Evolutionary conservation across 2,113 vertebrate genomes (phyloP), one percentile per base, ranked within the genome.

Genomic region (Ptilonorhynchus violaceus): DNA sequence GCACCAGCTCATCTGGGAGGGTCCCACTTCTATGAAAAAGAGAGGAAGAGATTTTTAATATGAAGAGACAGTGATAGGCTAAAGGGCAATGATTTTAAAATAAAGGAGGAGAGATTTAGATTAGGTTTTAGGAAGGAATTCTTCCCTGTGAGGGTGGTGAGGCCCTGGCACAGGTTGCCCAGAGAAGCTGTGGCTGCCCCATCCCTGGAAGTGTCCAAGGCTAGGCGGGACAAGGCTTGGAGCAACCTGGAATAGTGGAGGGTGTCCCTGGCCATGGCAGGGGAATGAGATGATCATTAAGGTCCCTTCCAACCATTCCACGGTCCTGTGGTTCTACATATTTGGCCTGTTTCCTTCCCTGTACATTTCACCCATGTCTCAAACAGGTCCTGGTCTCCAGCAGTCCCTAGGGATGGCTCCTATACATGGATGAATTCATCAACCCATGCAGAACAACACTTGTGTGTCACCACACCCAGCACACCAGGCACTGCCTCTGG

Each of bases 221-320:
- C 13, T 30, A 41, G n/a, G 20, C 0, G 41, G 49, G n/a, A 63
- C 0, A 1, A 5, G 15, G 15, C 12, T 77, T 35, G 52, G 41
- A 79, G 13, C n/a, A 88, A 0, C 13, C n/a, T 72, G 58, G 41
- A 8, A 2, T 21, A 31, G 56, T 41, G 49, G 30, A 55, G 79
- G 13, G 19, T 47, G 28, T 28, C 47, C 28, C 33, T 46, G 19
- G 3, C 17, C 15, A 7, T 20, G 15, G n/a, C 28, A 70, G 28
- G 15, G 2, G 8, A 30, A 70, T 1, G 4, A 10, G 15, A 39
- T 28, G 15, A 53, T 19, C 23, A 8, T n/a, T 47, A 6, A 39
- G 13, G 39, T 39, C 8, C 10, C 8, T 70, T 87, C 28, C 33
- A 30, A 47, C 15, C 19, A 55, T 21, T 78, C 64, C 18, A 12